Percentiles rank a stretch among this genome's conserved stretches.
Evolutionary conservation across 2,113 vertebrate genomes (phyloP).

Genomic region (Spilogale gracilis): DNA sequence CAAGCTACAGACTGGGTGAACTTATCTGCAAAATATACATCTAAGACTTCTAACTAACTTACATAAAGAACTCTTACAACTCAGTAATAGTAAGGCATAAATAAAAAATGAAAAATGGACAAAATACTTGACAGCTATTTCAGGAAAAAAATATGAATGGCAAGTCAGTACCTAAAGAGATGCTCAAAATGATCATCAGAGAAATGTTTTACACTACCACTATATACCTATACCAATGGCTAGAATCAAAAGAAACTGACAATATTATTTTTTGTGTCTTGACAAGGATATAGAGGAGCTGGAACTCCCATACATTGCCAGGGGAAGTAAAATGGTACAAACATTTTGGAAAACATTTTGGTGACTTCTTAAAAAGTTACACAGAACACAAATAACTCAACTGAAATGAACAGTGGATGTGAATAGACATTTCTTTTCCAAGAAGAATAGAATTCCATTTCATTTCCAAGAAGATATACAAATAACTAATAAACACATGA

Average conservation of each 20-base stretch:
- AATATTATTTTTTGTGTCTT: not conserved
- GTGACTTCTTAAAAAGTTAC: not conserved
- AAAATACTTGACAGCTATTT: not conserved
- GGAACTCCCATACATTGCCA: not conserved
- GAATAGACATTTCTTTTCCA: not conserved
- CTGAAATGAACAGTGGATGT: not conserved
- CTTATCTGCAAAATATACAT: not conserved
- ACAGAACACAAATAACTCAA: not conserved
- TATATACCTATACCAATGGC: not conserved
- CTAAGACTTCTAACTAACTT: not conserved
- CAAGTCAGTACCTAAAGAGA: not conserved
- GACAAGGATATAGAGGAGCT: not conserved
- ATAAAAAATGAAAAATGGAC: not conserved
- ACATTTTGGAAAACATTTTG: not conserved
- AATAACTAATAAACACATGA: not conserved
- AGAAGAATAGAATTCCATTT: not conserved
- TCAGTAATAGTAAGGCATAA: not conserved
- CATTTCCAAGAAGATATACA: not conserved
- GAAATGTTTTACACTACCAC: not conserved
- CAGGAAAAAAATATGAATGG: not conserved
- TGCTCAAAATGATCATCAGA: not conserved
- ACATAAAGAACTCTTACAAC: not conserved
- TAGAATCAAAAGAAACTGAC: not conserved
- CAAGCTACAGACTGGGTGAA: not conserved
- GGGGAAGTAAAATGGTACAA: not conserved